Conservation (phyloP, 2,888 invertebrate genomes). For the Metallyticus violacea region DNA sequence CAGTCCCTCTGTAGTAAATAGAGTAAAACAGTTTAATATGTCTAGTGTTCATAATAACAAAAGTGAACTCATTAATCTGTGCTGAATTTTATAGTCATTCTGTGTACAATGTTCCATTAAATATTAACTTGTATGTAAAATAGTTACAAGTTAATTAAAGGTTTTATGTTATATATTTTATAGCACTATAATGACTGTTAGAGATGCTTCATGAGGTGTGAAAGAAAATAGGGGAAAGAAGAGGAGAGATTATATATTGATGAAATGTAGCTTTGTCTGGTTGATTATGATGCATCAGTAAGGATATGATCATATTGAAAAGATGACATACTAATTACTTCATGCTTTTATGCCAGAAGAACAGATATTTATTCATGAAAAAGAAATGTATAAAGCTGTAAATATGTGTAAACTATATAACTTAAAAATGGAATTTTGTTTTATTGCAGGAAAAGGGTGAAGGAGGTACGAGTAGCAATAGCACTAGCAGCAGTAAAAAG, state of each 20-base stretch:
- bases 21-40: background rate
- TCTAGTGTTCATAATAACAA: no score
- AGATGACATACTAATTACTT: no score
- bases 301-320: no score
- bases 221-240: background rate
- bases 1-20: background rate
- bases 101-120: no score
- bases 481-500: slow-evolving; percentile 66
- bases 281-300: background rate
- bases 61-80: no score
- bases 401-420: background rate
- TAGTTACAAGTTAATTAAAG: no score
- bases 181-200: no score
- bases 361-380: no score
- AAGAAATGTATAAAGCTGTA: background rate
- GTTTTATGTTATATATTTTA: no score
- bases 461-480: background rate
- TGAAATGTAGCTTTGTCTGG: background rate
- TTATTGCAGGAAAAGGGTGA: slow-evolving; percentile 3
- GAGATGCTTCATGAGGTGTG: background rate
- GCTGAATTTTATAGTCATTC: no score
- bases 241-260: background rate
- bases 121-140: no score
- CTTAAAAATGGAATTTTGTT: background rate
- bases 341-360: no score